A percentile compares a stretch with the other conserved stretches of the same genome.
Evolutionary conservation across 2,888 invertebrate species (phyloP).

Genomic region (Amiota mariae): DNA sequence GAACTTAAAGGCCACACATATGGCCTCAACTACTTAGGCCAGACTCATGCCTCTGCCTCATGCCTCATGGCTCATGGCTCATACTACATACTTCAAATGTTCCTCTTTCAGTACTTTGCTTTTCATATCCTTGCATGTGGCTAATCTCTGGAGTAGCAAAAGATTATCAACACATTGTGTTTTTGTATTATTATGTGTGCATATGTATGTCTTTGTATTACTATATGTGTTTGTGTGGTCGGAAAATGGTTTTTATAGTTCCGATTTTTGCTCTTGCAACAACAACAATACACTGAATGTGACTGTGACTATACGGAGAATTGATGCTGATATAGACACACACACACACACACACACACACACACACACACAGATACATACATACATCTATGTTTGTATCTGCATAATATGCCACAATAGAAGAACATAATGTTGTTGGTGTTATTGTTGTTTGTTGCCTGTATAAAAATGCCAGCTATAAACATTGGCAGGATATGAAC

Average conservation of each 20-base stretch:
- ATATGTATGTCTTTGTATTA: too few relatives aligned
- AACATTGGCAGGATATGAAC: neutral
- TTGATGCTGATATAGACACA: slow-evolving; percentile 10
- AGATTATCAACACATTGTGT: slow-evolving; percentile 28
- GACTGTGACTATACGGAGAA: neutral
- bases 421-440: slow-evolving; percentile 17
- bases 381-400: neutral
- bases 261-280: slow-evolving; percentile 8
- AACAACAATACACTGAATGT: neutral
- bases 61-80: neutral
- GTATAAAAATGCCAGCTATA: slow-evolving; percentile 3
- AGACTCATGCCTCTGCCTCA: neutral
- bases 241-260: slow-evolving; percentile 30
- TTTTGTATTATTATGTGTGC: neutral
- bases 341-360: slow-evolving; percentile 1
- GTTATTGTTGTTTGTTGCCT: slow-evolving; percentile 7
- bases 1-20: slow-evolving; percentile 17
- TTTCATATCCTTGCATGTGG: neutral
- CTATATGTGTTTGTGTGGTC: neutral
- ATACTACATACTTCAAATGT: neutral
- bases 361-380: slow-evolving; percentile 14
- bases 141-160: slow-evolving; percentile 30
- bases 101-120: neutral
- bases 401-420: slow-evolving; percentile 20
- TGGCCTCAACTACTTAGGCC: neutral